Evolutionary conservation across 2,113 vertebrate genomes (phyloP), one percentile per base, ranked within the genome.

Genomic region (Coreoperca whiteheadi): DNA sequence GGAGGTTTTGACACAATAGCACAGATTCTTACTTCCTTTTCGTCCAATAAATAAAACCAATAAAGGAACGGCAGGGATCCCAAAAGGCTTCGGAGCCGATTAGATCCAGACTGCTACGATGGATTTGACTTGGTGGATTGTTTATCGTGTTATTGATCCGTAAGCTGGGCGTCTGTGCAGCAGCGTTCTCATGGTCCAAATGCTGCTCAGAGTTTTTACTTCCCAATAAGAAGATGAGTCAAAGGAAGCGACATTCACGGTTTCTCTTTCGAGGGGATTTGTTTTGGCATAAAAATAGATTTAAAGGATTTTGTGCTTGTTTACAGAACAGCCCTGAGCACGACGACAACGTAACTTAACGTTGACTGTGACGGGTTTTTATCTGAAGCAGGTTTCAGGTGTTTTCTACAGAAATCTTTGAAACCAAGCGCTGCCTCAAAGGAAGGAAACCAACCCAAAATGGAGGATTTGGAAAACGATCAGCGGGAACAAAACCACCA

Each of bases 21-120:
- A 34, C 14, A 59, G 63, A 25, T 61, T 79, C 65, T 51, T 12
- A 4, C 60, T 68, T 85, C 51, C 70, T 66, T 4, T 30, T 46
- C 18, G 34, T 77, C 11, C 2, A 8, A 21, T 23, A 53, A 39
- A 18, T 8, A 30, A 3, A 54, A 21, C 28, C 28, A 69, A 21
- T 14, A 10, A 51, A 21, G 5, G 18, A 11, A 32, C 2, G 39
- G 39, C 39, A 10, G 39, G 10, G 39, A 41, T n/a, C n/a, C n/a
- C n/a, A 8, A 2, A 2, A 51, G 50, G 18, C 20, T 51, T 51
- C 50, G 14, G 46, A 10, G 41, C 11, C 11, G 41, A 43, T 43
- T 43, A 48, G 46, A 48, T 5, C 50, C 1, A 8, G 50, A 18
- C 46, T 48, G 30, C 10, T 61, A 10, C 11, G 21, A 43, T 21